phyloP scores from a whole-genome alignment of 2,113 vertebrate genomes.

The Amphiprion percula region DNA sequence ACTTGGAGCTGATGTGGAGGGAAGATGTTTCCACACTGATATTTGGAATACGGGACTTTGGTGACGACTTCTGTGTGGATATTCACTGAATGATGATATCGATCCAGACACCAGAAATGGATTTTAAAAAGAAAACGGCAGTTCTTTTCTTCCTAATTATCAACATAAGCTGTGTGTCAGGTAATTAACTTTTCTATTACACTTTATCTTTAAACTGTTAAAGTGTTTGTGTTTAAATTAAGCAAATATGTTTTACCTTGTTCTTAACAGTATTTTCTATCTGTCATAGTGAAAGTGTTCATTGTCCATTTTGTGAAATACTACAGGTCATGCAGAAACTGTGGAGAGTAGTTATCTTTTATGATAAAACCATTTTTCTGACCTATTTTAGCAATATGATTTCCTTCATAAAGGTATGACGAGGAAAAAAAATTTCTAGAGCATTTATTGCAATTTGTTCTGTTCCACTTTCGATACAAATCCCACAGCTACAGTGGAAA shows the following conservation, averaged over 20 bases:
- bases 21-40: slow-evolving; percentile 1
- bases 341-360: too few relatives aligned
- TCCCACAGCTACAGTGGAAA: neutral
- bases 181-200: slow-evolving; percentile 58
- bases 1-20: neutral
- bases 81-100: neutral
- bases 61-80: neutral
- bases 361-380: too few relatives aligned
- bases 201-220: neutral
- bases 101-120: slow-evolving; percentile 33
- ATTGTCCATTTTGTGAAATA: too few relatives aligned
- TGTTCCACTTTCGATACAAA: neutral
- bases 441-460: neutral
- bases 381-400: too few relatives aligned
- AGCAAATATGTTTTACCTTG: neutral
- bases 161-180: slow-evolving; percentile 51
- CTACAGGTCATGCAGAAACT: too few relatives aligned
- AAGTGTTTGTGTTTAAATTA: neutral
- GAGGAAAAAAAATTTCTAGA: too few relatives aligned
- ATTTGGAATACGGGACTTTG: neutral
- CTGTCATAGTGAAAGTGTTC: too few relatives aligned
- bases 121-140: slow-evolving; percentile 6
- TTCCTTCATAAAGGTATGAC: too few relatives aligned
- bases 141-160: slow-evolving; percentile 45
- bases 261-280: too few relatives aligned